Base-by-base conservation (phyloP, 1,140 invertebrate genomes). In the Drosophila erecta region DNA sequence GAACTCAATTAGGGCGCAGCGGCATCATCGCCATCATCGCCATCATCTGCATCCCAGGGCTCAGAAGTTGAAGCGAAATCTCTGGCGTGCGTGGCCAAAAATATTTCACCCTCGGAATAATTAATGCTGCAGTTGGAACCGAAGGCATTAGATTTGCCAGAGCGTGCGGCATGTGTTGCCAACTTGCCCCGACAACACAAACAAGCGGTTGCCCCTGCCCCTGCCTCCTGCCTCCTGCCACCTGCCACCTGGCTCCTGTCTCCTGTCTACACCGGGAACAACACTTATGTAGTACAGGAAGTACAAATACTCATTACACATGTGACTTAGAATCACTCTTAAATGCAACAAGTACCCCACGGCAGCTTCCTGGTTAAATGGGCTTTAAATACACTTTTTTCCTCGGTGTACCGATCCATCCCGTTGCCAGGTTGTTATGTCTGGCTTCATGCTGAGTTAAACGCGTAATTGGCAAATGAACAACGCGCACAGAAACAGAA, bases 401-500 rank as follows among this genome's bases (percentile, higher is more conserved):
- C 6, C 40, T 11, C 2, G 11, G 60, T 67, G 64, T 44, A 67
- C 20, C 8, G 12, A 49, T 54, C 38, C 44, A 46, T 58, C 11
- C 72, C 8, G 15, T 50, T 70, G 46, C 43, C 62, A 40, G 56
- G 40, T 56, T 59, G 55, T 56, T 44, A 58, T 65, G 56, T 72
- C 58, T 76, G 64, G 50, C 49, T 76, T 57, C 33, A 33, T 55
- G 44, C 51, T 46, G 74, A 50, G 74, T 37, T 64, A 49, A 20
- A 53, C 60, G 67, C 74, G 74, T 86, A 85, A 85, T 85, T 85
- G 81, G 81, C 64, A 81, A 86, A 81, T 85, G 77, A 81, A 78
- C 66, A 76, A 69, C 58, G 51, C 22, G 40, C 46, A 51, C 50
- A 49, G 46, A 8, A 6, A 56, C 50, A 49, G 46, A 7, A 4